phyloP scores from a whole-genome alignment of 1,140 invertebrate species.

The Caenorhabditis elegans region DNA sequence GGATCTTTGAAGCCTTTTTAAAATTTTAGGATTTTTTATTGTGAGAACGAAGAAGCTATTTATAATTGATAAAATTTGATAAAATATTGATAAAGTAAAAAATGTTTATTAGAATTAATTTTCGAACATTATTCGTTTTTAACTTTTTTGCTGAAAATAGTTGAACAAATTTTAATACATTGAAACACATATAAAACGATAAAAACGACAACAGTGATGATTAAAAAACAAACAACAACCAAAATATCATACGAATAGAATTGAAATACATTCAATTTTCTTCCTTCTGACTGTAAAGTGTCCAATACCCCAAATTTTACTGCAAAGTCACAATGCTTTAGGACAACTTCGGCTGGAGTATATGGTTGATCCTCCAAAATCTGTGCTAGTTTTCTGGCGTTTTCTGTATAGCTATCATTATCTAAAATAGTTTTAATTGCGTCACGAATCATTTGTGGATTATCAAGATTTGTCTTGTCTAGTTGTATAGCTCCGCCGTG shows the following conservation, averaged over 20 bases:
- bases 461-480: background rate
- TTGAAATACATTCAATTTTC: conserved; percentile 5
- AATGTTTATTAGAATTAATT: no score
- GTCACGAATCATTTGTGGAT: background rate
- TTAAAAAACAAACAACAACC: background rate
- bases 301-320: background rate
- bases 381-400: background rate
- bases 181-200: background rate
- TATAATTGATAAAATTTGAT: no score
- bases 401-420: background rate
- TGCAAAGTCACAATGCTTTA: conserved; percentile 14
- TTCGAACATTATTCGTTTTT: no score
- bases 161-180: no score
- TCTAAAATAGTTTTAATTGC: conserved; percentile 2
- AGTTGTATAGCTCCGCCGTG: conserved; percentile 24
- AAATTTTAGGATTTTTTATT: no score
- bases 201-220: background rate
- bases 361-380: conserved; percentile 1
- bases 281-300: background rate
- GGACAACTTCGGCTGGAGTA: background rate
- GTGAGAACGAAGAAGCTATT: no score
- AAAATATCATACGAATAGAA: background rate
- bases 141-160: no score
- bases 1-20: no score
- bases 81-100: no score